Evolutionary conservation across 2,113 vertebrate genomes (phyloP), one percentile per base, ranked within the genome.

Genomic region (Zosterops borbonicus): DNA sequence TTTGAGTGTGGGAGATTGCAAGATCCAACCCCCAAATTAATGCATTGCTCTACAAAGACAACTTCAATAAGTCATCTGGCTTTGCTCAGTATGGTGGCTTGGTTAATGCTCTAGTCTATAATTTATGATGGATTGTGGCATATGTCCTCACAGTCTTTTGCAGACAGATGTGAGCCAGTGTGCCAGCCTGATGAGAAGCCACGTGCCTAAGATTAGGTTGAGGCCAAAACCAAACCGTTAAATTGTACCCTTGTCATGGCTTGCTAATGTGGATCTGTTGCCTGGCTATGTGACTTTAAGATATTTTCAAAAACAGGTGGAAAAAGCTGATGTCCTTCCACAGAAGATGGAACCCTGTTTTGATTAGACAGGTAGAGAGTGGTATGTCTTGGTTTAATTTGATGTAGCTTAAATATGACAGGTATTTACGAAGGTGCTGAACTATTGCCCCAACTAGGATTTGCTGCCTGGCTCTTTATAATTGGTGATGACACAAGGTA

Each of bases 271-370:
- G 79, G 68, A 55, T 28, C 8, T 80, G 33, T 49, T 50, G 59
- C 8, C 44, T 87, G 50, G 11, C 28, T 83, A 0, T 5, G 0
- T 21, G 63, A 27, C n/a, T 93, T 65, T 1, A 5, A 24, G 39
- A 0, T 74, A 9, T 33, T 82, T 89, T 92, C 29, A 67, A 12
- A 27, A 9, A 22, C 21, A 52, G 42, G 12, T 60, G 33, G 77
- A 31, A 70, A 35, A 60, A 68, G 24, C 31, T 60, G 12, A n/a
- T 82, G 22, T 28, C 24, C 2, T 80, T 11, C 29, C 46, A 11
- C 14, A 53, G 27, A 64, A 42, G 18, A 23, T 29, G 20, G 28
- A 69, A 68, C 6, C 11, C 7, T 69, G 21, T 76, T 58, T 59
- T 77, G 35, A 7, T 47, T 55, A 83, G 29, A 19, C 21, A 41